phyloP scores from a whole-genome alignment of 64 coral and sea anemone species.

The Dendronephthya gigantea region DNA sequence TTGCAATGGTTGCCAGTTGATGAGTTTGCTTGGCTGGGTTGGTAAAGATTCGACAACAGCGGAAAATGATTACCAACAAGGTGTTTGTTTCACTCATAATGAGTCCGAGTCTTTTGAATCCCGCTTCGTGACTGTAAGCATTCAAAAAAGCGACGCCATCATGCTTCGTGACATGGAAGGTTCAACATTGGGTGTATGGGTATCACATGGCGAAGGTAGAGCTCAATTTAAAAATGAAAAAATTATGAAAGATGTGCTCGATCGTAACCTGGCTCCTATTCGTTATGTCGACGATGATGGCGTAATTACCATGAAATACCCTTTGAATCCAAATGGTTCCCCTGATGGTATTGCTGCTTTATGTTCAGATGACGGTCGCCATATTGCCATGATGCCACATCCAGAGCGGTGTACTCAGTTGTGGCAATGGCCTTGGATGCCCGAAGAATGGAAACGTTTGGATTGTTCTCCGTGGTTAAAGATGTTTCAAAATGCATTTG shows the following conservation, averaged over 20 bases:
- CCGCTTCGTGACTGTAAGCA: slow-evolving; percentile 69
- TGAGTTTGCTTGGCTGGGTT: slow-evolving; percentile 84
- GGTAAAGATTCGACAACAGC: slow-evolving; percentile 26
- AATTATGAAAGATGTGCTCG: slow-evolving; percentile 46
- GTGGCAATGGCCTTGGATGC: slow-evolving; percentile 99
- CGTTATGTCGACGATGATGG: slow-evolving; percentile 78
- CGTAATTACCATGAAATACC: slow-evolving; percentile 60
- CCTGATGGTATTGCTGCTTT: slow-evolving; percentile 80
- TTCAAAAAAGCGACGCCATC: slow-evolving; percentile 68
- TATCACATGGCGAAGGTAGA: slow-evolving; percentile 85
- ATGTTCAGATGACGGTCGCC: slow-evolving; percentile 77
- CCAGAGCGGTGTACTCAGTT: slow-evolving; percentile 78
- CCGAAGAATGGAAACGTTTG: slow-evolving; percentile 57
- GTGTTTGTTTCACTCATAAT: slow-evolving; percentile 93
- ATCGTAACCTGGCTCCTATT: slow-evolving; percentile 64
- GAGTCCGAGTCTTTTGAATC: slow-evolving; percentile 83
- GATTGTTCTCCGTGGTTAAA: slow-evolving; percentile 76
- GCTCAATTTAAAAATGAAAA: slow-evolving; percentile 36
- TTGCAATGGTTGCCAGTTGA: slow-evolving; percentile 91
- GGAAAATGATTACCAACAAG: slow-evolving; percentile 34
- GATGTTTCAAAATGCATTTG: slow-evolving; percentile 87
- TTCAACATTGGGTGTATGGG: slow-evolving; percentile 77
- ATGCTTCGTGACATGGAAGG: slow-evolving; percentile 94
- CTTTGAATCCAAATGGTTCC: slow-evolving; percentile 87
- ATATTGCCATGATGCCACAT: slow-evolving; percentile 99